Evolutionary conservation across 1,140 invertebrate genomes (phyloP), one percentile per base, ranked within the genome.

Genomic region (Lasioglossum albipes): DNA sequence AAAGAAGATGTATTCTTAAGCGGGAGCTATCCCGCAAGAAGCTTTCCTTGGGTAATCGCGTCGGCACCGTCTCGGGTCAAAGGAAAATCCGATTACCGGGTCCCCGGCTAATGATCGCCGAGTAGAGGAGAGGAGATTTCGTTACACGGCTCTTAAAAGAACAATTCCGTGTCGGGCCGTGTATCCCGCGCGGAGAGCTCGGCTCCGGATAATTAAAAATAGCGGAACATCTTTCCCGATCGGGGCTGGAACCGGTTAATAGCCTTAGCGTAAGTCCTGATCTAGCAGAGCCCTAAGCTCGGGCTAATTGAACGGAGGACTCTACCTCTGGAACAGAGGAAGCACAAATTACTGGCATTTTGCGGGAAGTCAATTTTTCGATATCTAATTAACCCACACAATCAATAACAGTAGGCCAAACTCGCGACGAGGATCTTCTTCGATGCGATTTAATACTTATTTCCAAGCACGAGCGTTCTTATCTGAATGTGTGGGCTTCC

Each of bases 31-130:
- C 42, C 76, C 57, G 68, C 70, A 81, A 85, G 82, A 70, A 79
- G 84, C 83, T 85, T 84, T 81, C 36, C 73, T 64, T 77, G 27
- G 70, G 84, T 84, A 84, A 85, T 85, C 84, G 83, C 79, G 80
- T 61, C 77, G 73, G 72, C 42, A 62, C 42, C 57, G 57, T 54
- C 49, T 16, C 2, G 31, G 74, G 75, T 82, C 83, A 84, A 70
- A 59, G 75, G 57, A 77, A 45, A 85, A 85, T 85, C 84, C 83
- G 84, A 85, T 85, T 85, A 85, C 49, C 13, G 16, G 66, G 61
- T 67, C 54, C 79, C 65, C n/a, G 74, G 72, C 84, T 85, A 85
- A 85, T 80, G 78, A 80, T 80, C 78, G 22, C 49, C 78, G n/a
- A 12, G 13, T 12, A 12, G 49, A 18, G 65, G 45, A 57, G 49